phyloP scores from a whole-genome alignment of 2,797 vertebrate species.

The Rhynchonycteris naso region DNA sequence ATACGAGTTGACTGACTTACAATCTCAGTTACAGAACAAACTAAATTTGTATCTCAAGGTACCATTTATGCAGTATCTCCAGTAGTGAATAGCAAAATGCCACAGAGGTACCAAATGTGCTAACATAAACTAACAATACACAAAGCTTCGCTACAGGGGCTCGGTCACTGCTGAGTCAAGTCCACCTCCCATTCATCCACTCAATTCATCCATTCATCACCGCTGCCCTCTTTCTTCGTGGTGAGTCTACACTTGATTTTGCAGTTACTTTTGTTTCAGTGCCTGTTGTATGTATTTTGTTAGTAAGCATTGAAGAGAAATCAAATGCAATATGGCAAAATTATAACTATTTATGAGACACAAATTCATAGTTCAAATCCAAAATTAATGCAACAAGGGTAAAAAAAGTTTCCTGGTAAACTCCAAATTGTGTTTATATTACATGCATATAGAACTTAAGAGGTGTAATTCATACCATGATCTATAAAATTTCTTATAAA shows the following conservation, averaged over 20 bases:
- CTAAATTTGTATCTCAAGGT: too few relatives aligned
- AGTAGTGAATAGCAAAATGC: background rate
- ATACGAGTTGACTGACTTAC: too few relatives aligned
- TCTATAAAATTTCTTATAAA: background rate
- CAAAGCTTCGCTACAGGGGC: constrained; percentile 21
- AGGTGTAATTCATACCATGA: background rate
- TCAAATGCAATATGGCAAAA: background rate
- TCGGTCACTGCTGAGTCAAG: background rate
- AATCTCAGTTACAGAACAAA: too few relatives aligned
- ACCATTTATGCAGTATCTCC: background rate
- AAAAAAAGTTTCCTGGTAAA: constrained; percentile 42
- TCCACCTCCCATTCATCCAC: background rate
- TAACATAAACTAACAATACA: background rate
- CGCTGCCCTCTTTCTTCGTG: constrained; percentile 67
- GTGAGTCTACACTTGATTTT: constrained; percentile 49
- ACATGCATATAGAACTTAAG: background rate
- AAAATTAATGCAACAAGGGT: background rate
- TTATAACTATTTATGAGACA: background rate
- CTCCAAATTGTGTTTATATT: background rate
- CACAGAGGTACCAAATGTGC: background rate
- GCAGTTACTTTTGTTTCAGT: constrained; percentile 69
- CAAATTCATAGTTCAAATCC: background rate
- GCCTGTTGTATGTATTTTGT: constrained; percentile 63
- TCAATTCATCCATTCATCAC: background rate
- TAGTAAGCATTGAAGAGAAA: constrained; percentile 53